Base-by-base conservation (phyloP, 1,140 invertebrate genomes). In the Xylocopa sonorina region DNA sequence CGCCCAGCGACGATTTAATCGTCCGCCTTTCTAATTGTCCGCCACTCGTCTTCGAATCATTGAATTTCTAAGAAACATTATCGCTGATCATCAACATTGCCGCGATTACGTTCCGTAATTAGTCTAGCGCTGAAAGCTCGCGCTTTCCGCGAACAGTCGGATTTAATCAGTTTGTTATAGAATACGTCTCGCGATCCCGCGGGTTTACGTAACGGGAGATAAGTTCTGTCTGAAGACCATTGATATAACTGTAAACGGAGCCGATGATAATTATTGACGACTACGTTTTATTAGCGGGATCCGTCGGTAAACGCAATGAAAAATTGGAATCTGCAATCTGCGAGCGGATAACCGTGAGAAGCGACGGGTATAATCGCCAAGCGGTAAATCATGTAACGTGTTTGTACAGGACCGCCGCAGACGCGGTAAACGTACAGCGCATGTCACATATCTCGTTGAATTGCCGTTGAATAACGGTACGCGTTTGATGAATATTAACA, bases 351-450 rank as follows among this genome's bases (percentile, higher is more conserved):
- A 29, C 27, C 16, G 46, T 50, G 43, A 24, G 51, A 73, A 55
- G 24, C 32, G 18, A 21, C 6, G 14, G 27, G 38, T 41, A 48
- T 51, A 55, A 72, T 73, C 29, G 1, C 12, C 48, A 10, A 24
- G 77, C 66, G n/a, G 51, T 84, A 83, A 80, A 83, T 80, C 66
- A 71, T 50, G 41, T 27, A 73, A 66, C 58, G 62, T 41, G 46
- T 74, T 58, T 38, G 51, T 46, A 34, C 21, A 34, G 51, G 32
- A 55, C 29, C 62, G 38, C 27, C 14, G 29, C 7, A 66, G 57
- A 27, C 29, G 50, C 71, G 55, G 55, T 69, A 64, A 83, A 69
- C 29, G 16, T 21, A 29, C 12, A n/a, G 41, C 18, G 29, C 32
- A 32, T 46, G 66, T 77, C 29, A 16, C 66, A 67, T 75, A 67